A percentile compares a stretch with the other conserved stretches of the same genome.
phyloP scores from a whole-genome alignment of 2,113 vertebrate species.

The Sinosuthora webbiana region DNA sequence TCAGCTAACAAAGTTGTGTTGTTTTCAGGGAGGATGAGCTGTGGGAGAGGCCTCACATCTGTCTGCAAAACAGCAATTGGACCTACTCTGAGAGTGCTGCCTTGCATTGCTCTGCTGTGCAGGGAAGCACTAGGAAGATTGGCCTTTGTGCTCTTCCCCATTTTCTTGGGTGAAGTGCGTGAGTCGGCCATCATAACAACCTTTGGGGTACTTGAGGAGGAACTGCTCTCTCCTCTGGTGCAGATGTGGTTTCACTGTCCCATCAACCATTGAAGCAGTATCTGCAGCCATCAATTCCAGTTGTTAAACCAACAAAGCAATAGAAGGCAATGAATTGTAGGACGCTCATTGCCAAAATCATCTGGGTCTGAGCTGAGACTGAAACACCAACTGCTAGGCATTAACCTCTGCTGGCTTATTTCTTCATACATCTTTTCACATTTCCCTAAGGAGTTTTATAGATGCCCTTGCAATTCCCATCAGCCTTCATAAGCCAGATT shows the following conservation, averaged over 20 bases:
- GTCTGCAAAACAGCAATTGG: background rate
- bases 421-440: background rate
- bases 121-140: background rate
- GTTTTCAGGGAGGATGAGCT: constrained; percentile 4
- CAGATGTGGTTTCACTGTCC: background rate
- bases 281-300: background rate
- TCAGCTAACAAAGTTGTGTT: background rate
- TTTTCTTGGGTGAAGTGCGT: rapidly evolving
- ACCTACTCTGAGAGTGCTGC: background rate
- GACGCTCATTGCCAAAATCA: background rate
- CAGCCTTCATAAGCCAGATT: background rate
- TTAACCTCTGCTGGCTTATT: background rate
- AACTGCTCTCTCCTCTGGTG: background rate
- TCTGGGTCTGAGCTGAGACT: background rate
- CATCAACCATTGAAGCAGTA: background rate
- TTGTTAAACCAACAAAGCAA: background rate
- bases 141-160: background rate
- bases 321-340: background rate
- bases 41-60: background rate
- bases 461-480: background rate
- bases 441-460: background rate
- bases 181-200: background rate
- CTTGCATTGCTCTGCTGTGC: rapidly evolving
- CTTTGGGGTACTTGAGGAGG: background rate
- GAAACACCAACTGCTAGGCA: background rate